These are phyloP conservation scores for Cephalotes varians DNA, from an alignment of 2,888 invertebrate species.

Conservation along the genomic window DNA sequence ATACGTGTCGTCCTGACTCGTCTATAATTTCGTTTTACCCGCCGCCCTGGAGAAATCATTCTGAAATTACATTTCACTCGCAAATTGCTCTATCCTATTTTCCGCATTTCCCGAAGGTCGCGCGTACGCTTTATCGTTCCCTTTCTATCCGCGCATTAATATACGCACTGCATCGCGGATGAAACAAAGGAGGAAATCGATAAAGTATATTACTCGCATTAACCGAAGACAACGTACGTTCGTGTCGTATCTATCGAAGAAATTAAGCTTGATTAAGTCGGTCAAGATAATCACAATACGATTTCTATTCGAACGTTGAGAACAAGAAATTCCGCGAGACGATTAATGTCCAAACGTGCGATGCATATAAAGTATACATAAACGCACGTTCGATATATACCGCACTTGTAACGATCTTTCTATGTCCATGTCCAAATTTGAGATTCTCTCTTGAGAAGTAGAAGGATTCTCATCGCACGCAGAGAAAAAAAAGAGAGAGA, in stretches of 20 bases:
- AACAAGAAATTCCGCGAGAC: not conserved
- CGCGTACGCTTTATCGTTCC: constrained; percentile 23
- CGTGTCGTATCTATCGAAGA: not conserved
- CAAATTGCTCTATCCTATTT: constrained; percentile 47
- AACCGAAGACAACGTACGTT: not conserved
- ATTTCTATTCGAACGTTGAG: constrained; percentile 12
- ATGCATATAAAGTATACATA: not conserved
- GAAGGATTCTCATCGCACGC: constrained; percentile 18
- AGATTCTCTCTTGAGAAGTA: constrained; percentile 63
- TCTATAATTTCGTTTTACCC: constrained; percentile 38
- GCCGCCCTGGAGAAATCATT: constrained; percentile 44
- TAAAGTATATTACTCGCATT: constrained; percentile 12
- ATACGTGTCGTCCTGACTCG: constrained; percentile 11
- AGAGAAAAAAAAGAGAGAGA: constrained; percentile 6
- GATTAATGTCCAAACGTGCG: not conserved
- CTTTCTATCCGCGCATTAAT: constrained; percentile 35
- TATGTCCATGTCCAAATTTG: constrained; percentile 53
- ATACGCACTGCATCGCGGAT: not conserved
- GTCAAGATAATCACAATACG: not conserved
- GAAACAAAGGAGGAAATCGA: constrained; percentile 1
- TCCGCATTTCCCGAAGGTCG: constrained; percentile 38
- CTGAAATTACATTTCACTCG: constrained; percentile 51
- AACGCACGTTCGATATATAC: not conserved
- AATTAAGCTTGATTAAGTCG: constrained; percentile 1
- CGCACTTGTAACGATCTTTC: not conserved